Evolutionary conservation across 2,797 vertebrate species (phyloP), one percentile per base, ranked within the genome.

Genomic region (Triplophysa bombifrons): DNA sequence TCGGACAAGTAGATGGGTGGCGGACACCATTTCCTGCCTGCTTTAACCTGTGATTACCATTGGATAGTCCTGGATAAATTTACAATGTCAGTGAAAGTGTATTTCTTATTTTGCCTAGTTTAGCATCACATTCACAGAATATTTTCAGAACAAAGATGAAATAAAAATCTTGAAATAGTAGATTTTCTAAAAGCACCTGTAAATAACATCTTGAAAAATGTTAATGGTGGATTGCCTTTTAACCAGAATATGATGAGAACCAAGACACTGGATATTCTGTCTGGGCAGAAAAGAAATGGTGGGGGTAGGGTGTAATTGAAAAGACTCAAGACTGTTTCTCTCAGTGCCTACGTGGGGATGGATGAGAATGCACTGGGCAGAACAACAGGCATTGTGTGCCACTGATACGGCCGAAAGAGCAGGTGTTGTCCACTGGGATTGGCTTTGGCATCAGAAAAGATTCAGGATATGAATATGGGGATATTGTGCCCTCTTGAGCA

Each of bases 391-490:
- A 91, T 91, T 92, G 86, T 88, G 86, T 72, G 80, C 80, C 86
- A 88, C 82, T 86, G 84, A 84, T 70, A 74, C 61, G 72, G 74
- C 69, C 50, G 72, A 74, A 81, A 74, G 80, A 85, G 88, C 91
- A 93, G 92, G 91, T 93, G 92, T 88, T 87, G 82, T 90, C 92
- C 89, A 90, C 60, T 14, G 93, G 91, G 90, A 93, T 68, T 58
- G 58, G 68, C 72, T 82, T 86, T 83, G 85, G 85, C 85, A 90
- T 88, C 83, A 84, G 90, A 90, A 91, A 91, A 91, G 89, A 91
- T 91, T 89, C 87, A 91, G 91, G 92, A 94, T 93, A 92, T 93
- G 90, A 93, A 90, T 92, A 88, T 92, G 85, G 92, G 85, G 90
- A 92, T 91, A 90, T 86, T 88, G 89, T 90, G 83, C 82, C 76